Conservation (phyloP, 2,888 invertebrate species). For the Ditula angustiorana region DNA sequence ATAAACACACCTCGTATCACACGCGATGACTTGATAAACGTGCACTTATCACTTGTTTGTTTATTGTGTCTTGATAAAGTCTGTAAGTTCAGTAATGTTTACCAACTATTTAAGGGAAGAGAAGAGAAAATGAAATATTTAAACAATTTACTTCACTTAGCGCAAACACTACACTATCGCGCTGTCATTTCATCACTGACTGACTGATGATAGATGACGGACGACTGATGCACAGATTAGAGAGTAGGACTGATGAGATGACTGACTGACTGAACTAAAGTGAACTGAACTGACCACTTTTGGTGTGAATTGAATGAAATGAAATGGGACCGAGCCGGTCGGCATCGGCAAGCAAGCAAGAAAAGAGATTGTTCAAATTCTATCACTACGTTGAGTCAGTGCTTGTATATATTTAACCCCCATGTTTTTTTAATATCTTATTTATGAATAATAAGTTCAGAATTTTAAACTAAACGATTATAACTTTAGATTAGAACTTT, state of each 20-base stretch:
- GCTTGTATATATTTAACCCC: too few relatives aligned
- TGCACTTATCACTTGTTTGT: conserved; percentile 4
- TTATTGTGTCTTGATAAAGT: conserved; percentile 16
- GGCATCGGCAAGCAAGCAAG: too few relatives aligned
- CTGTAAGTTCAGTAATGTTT: conserved; percentile 19
- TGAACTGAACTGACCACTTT: too few relatives aligned
- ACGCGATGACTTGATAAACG: conserved; percentile 12
- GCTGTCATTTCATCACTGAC: conserved; percentile 30
- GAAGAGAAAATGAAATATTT: conserved; percentile 14
- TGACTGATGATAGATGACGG: not conserved
- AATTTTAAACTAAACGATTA: too few relatives aligned
- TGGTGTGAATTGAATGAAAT: too few relatives aligned
- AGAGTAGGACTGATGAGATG: not conserved
- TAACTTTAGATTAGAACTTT: too few relatives aligned
- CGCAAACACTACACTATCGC: conserved; percentile 20
- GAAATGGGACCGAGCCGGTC: too few relatives aligned
- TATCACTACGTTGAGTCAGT: too few relatives aligned
- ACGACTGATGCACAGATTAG: not conserved
- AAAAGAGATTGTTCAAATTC: too few relatives aligned
- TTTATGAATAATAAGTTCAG: too few relatives aligned
- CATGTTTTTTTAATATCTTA: too few relatives aligned
- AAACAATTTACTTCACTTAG: conserved; percentile 11
- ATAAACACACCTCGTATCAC: conserved; percentile 35
- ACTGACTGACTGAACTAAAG: not conserved
- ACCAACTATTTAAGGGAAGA: conserved; percentile 13